Evolutionary conservation across 2,888 invertebrate genomes (phyloP).

Genomic region (Gari tellinella): DNA sequence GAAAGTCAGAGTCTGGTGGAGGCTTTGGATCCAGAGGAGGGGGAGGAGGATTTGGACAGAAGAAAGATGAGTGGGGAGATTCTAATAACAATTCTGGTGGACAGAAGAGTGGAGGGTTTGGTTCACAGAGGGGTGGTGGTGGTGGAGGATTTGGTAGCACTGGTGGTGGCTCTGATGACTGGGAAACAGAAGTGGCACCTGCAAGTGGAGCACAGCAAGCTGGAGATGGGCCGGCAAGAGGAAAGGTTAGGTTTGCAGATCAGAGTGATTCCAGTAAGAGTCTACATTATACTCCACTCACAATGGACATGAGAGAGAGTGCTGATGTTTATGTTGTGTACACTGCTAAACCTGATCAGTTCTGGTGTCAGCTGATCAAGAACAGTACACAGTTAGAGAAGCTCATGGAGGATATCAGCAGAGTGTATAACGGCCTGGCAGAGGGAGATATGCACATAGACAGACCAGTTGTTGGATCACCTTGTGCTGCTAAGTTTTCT

Average conservation of each 20-base stretch:
- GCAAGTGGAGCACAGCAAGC: constrained; percentile 6
- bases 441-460: constrained; percentile 48
- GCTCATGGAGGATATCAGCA: constrained; percentile 71
- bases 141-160: constrained; percentile 23
- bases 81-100: constrained; percentile 17
- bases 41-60: constrained; percentile 13
- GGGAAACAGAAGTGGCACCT: constrained; percentile 29
- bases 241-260: constrained; percentile 1
- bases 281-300: neutral
- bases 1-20: constrained; percentile 14
- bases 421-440: constrained; percentile 53
- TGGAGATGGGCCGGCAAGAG: constrained; percentile 12
- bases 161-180: constrained; percentile 41
- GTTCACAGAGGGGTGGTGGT: constrained; percentile 9
- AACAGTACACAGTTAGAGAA: constrained; percentile 48
- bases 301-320: constrained; percentile 55
- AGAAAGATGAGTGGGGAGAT: constrained; percentile 27
- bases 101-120: constrained; percentile 10
- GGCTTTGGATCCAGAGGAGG: constrained; percentile 28
- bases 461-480: constrained; percentile 57
- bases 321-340: constrained; percentile 68
- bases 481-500: constrained; percentile 75
- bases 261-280: constrained; percentile 7
- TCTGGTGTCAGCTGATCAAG: constrained; percentile 75
- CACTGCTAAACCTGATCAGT: constrained; percentile 63